Base-by-base conservation (phyloP, 2,888 invertebrate genomes). In the Agonum fuliginosum region DNA sequence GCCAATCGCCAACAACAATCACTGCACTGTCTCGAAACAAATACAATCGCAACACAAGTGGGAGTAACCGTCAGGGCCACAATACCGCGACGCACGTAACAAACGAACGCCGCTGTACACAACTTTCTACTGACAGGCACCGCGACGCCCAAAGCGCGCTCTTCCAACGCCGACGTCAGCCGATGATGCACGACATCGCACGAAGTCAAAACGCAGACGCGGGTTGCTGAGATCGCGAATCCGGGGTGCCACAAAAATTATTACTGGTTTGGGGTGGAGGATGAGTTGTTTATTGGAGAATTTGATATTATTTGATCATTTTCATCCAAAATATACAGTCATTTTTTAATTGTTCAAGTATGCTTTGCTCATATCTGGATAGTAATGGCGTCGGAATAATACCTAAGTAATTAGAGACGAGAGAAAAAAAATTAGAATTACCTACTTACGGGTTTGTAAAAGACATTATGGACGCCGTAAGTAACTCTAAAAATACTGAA, bases 31-130 rank as follows among this genome's bases (percentile, higher is more conserved):
- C n/a, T 10, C 8, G 54, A 54, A 30, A 27, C 17, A 8, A 58
- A 62, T 30, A 62, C 58, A 30, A 54, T 62, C 58, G 30, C 19
- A 58, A 62, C 58, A 62, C 58, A 30, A 19, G 58, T 62, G 58
- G 58, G 58, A 62, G 58, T 62, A 62, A 62, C 58, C 58, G 17
- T 4, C 27, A 8, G 30, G 8, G 12, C 5, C 27, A 62, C 58
- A 12, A 58, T 30, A 27, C 34, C 17, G 27, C 4, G 30, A 30
- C 54, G 14, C 17, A 30, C 58, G 34, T 10, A 27, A 12, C 54
- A 43, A 1, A 30, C 58, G 14, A 6, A 27, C 58, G 8, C 3
- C 58, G 19, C 58, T 30, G 34, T 5, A 62, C 58, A 17, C 58
- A 14, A 62, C 27, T 62, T 62, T 27, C 17, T 17, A 62, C 58